Evolutionary conservation across 2,113 vertebrate genomes (phyloP).

Genomic region (Silurus glanis): DNA sequence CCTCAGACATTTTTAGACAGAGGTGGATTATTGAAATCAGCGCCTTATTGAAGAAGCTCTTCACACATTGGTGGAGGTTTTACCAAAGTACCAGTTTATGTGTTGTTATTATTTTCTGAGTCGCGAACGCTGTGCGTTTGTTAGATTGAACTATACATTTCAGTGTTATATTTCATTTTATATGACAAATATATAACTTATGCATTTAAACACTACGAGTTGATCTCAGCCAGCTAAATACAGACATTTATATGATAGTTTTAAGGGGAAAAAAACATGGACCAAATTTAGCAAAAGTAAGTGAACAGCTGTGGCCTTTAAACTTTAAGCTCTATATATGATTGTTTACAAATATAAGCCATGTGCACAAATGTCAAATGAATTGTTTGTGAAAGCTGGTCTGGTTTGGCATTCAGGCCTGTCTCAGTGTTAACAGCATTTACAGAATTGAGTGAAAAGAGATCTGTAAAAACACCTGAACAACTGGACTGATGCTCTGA

Average conservation of each 20-base stretch:
- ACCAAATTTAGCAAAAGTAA: slow-evolving; percentile 51
- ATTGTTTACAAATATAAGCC: slow-evolving; percentile 87
- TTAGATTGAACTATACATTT: slow-evolving; percentile 85
- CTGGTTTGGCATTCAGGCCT: slow-evolving; percentile 76
- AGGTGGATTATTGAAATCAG: slow-evolving; percentile 60
- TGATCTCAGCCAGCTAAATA: slow-evolving; percentile 92
- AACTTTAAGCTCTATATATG: slow-evolving; percentile 84
- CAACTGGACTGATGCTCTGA: slow-evolving; percentile 46
- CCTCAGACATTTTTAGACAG: slow-evolving; percentile 65
- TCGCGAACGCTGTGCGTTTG: slow-evolving; percentile 94
- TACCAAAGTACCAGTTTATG: slow-evolving; percentile 63
- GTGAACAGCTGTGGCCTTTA: slow-evolving; percentile 78
- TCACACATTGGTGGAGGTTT: slow-evolving; percentile 62
- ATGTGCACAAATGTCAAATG: slow-evolving; percentile 76
- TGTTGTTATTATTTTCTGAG: slow-evolving; percentile 68
- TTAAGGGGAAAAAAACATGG: slow-evolving; percentile 68
- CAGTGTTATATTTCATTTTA: slow-evolving; percentile 83
- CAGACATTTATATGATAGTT: slow-evolving; percentile 60
- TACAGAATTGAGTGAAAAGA: slow-evolving; percentile 36
- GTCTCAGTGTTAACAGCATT: slow-evolving; percentile 64
- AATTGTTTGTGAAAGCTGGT: slow-evolving; percentile 83
- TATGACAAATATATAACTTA: slow-evolving; percentile 95
- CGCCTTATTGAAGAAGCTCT: slow-evolving; percentile 63
- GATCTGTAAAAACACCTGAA: slow-evolving; percentile 7
- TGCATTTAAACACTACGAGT: slow-evolving; percentile 97